Percentiles rank a stretch among this genome's conserved stretches.
Evolutionary conservation across 1,140 invertebrate species (phyloP).

Genomic region (Drosophila lini): DNA sequence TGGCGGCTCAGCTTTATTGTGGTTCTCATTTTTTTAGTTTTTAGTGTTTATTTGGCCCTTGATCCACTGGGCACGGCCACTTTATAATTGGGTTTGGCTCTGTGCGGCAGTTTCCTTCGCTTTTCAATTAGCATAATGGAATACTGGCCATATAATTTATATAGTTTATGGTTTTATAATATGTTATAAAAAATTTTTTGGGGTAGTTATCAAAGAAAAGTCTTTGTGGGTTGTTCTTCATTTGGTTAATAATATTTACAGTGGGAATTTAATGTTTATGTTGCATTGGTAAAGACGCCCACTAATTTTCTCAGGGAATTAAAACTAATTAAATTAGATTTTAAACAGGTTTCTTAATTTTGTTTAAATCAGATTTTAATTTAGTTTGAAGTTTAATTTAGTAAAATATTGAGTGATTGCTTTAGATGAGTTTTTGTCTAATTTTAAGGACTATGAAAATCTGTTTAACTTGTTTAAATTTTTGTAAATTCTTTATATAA

Average conservation of each 20-base stretch:
- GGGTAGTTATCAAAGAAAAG: background rate
- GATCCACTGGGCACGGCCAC: constrained; percentile 52
- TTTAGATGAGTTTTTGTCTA: accelerated
- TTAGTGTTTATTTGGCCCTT: constrained; percentile 46
- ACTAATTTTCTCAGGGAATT: background rate
- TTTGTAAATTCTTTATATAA: too few species aligned
- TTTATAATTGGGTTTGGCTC: constrained; percentile 61
- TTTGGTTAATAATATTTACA: constrained; percentile 1
- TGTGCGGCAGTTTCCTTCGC: constrained; percentile 11
- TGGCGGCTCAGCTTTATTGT: constrained; percentile 67
- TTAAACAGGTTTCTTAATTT: too few species aligned
- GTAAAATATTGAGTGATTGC: background rate
- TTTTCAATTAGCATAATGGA: constrained; percentile 41
- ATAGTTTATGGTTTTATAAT: constrained; percentile 41
- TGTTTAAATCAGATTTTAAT: too few species aligned
- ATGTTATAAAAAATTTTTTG: constrained; percentile 9
- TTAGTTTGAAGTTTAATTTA: background rate
- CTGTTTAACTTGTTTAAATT: background rate
- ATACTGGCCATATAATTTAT: constrained; percentile 34
- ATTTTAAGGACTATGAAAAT: background rate
- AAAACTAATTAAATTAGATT: too few species aligned
- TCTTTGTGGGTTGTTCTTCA: background rate
- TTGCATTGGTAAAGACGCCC: background rate
- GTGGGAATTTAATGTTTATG: background rate
- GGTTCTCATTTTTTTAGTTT: constrained; percentile 56